Base-by-base conservation (phyloP, 2,113 vertebrate species). In the Ptychochromis oligacanthus region DNA sequence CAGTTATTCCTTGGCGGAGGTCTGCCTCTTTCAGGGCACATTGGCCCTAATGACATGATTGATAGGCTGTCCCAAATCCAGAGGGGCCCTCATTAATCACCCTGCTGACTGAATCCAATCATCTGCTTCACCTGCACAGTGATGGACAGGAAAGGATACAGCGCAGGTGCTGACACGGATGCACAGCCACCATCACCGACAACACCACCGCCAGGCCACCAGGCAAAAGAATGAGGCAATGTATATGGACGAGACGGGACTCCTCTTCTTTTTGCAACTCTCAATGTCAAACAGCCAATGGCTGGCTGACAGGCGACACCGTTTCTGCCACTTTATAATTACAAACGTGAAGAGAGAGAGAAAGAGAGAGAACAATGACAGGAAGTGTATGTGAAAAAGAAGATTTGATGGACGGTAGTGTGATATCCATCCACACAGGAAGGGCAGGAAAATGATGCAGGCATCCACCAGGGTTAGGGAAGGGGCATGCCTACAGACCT, bases 1-100 rank as follows among this genome's bases (percentile, higher is more conserved):
- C 97, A 99, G 97, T 99, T 98, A 97, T 98, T 98, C 97, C 97
- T 97, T 97, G 96, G 96, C 96, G 97, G 97, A 97, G 97, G 97
- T 97, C 97, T 98, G 97, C 96, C 97, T 99, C 97, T 99, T 98
- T 97, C 98, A 98, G 97, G 97, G 97, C 97, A 97, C 97, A 97
- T 97, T 98, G 97, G 97, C 96, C 96, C 97, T 99, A 99, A 99
- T 99, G 97, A 99, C 97, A 98, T 99, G 98, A 99, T 99, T 99
- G 98, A 99, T 99, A 99, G 96, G 97, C 97, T 98, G 97, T 98
- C 97, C 97, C 96, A 97, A 97, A 98, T 98, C 96, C 95, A 93
- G 96, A 96, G 97, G 96, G 97, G 97, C 97, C 97, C 97, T 98
- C 98, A 99, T 99, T 99, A 99, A 99, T 99, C 98, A 99, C 95